A percentile compares a stretch with the other conserved stretches of the same genome.
phyloP scores from a whole-genome alignment of 2,888 invertebrate genomes.

The Colostygia pectinataria region DNA sequence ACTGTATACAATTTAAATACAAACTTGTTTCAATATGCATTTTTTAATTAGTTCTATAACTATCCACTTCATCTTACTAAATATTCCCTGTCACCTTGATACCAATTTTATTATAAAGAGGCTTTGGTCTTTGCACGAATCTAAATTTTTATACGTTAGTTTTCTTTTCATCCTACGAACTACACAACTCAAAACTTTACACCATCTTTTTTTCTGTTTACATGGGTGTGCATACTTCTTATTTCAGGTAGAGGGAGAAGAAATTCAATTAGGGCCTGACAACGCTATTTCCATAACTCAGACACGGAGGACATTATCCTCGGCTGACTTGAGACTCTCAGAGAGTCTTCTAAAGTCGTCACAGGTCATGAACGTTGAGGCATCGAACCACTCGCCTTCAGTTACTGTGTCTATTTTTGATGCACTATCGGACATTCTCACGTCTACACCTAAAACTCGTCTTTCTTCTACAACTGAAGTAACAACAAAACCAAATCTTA shows the following conservation, averaged over 20 bases:
- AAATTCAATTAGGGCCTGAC: conserved; percentile 79
- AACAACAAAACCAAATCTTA: conserved; percentile 60
- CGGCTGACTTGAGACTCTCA: conserved; percentile 76
- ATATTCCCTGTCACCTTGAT: conserved; percentile 47
- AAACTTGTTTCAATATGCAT: conserved; percentile 64
- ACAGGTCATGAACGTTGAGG: conserved; percentile 81
- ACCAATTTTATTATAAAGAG: conserved; percentile 73
- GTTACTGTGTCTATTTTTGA: conserved; percentile 84
- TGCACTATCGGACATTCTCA: conserved; percentile 83
- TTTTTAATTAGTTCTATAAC: conserved; percentile 38
- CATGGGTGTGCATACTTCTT: conserved; percentile 82
- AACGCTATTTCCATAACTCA: conserved; percentile 78
- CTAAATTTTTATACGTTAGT: conserved; percentile 41
- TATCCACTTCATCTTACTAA: conserved; percentile 41
- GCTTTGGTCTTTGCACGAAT: conserved; percentile 79
- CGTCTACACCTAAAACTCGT: conserved; percentile 76
- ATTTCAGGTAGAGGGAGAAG: conserved; percentile 83
- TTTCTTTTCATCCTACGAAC: conserved; percentile 38
- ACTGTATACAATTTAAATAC: conserved; percentile 50
- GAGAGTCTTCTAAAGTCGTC: conserved; percentile 75
- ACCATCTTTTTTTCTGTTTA: conserved; percentile 61
- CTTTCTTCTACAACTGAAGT: conserved; percentile 72
- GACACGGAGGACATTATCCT: conserved; percentile 74
- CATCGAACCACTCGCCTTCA: conserved; percentile 80
- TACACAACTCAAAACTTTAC: conserved; percentile 31